Evolutionary conservation across 1,140 invertebrate genomes (phyloP), one percentile per base, ranked within the genome.

Genomic region (Microplitis mediator): DNA sequence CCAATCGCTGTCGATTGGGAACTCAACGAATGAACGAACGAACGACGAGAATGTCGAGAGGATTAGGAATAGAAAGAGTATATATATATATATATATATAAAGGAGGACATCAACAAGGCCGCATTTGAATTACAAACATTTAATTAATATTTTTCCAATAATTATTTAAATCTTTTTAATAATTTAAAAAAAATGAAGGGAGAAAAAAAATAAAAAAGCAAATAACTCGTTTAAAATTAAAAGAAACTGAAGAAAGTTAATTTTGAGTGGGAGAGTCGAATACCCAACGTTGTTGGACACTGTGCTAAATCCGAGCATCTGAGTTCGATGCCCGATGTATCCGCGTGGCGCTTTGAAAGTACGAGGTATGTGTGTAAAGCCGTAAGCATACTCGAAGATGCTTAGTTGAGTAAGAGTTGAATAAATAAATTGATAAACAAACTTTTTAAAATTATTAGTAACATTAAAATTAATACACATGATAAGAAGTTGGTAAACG

Each of bases 281-380:
- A 66, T 51, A 51, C 50, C 14, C 14, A 50, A 51, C 31, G 36
- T 51, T 51, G 31, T 13, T 66, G 62, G 36, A 51, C 45, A 31
- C 34, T 31, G 64, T 51, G 50, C 50, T 51, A 66, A 45, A 45
- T 71, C 69, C 61, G 61, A 61, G 35, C 13, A 2, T 64, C 50
- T 58, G 69, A 64, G 69, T 71, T 71, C 69, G 69, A 63, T 64
- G 61, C n/a, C 69, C 67, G 39, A 51, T 64, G 61, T 61, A 64
- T 71, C 61, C 69, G 45, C 14, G 50, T 35, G 39, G 56, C n/a
- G 13, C n/a, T 50, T 9, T 9, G 64, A 60, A n/a, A 69, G 39
- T 45, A 45, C 39, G 39, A 45, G 39, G 39, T 45, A 45, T 45
- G 39, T 11, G 39, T 45, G 39, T 45, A 45, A 23, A 45, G 39